These are phyloP conservation scores for Poicephalus meyeri DNA, from an alignment of 2,113 vertebrate species.

Conservation along the genomic window DNA sequence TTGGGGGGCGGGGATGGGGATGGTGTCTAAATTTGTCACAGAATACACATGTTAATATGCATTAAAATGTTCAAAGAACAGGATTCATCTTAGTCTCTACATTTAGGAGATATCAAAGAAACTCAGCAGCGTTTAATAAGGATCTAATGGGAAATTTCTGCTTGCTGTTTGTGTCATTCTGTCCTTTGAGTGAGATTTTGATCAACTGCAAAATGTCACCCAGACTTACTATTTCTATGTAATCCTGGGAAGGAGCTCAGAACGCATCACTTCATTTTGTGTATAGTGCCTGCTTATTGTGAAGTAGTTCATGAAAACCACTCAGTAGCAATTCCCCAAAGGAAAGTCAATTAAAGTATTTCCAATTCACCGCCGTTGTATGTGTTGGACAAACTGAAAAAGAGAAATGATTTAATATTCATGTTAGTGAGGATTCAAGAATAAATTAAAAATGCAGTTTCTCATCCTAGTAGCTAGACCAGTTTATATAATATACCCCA, in stretches of 20 bases:
- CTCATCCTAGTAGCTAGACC: background rate
- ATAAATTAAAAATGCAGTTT: background rate
- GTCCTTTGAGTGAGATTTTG: background rate
- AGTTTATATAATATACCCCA: background rate
- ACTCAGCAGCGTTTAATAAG: background rate
- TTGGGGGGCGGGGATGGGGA: fast-evolving
- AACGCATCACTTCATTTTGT: background rate
- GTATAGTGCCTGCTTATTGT: background rate
- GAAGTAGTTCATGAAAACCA: background rate
- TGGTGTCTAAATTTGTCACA: background rate
- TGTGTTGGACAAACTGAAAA: background rate
- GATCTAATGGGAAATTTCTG: slow-evolving; percentile 10
- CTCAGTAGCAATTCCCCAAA: background rate
- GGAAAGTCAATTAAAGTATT: background rate
- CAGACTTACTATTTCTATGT: background rate
- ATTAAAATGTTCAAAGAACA: slow-evolving; percentile 46
- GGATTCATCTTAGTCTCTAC: background rate
- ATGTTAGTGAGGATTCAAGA: background rate
- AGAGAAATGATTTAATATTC: background rate
- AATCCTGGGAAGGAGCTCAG: background rate
- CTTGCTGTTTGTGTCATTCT: slow-evolving; percentile 13
- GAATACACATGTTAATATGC: background rate
- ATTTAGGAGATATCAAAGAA: background rate
- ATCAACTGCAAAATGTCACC: background rate
- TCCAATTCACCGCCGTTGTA: background rate